Evolutionary conservation across 2,797 vertebrate species (phyloP), one percentile per base, ranked within the genome.

Genomic region (Acipenser transmontanus): DNA sequence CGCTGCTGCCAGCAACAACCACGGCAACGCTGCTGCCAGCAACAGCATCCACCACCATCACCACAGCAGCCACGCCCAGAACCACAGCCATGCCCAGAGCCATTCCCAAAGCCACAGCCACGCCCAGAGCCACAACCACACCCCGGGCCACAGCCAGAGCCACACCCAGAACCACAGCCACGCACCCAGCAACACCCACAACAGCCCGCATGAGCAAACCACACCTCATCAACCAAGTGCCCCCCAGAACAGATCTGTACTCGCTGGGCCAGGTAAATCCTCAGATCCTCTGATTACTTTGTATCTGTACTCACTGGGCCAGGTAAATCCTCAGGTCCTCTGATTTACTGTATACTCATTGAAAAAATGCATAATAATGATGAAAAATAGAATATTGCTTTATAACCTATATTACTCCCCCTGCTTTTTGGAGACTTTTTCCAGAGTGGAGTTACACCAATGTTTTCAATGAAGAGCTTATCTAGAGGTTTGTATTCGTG

Each of bases 221-320:
- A 89, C 91, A 50, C 87, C 89, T 57, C 95, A 95, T 84, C 94
- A 92, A 82, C 82, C 93, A 78, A 87, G 87, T 73, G 80, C 92
- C 75, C 84, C 92, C 82, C 94, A 93, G 70, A 91, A 80, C 82
- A 91, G 94, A 78, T 75, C 74, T 59, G 78, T 86, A 62, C 64
- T 80, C 11, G 81, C 85, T 66, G 20, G 78, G 80, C 92, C 93
- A 94, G 94, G 96, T 98, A 92, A 72, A 54, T 61, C 34, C 34
- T 34, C 34, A 34, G 3, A 34, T 34, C 2, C 34, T 34, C 34
- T 34, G 34, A 34, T 34, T 34, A 4, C 34, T 4, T 34, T 34
- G 34, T 34, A 4, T 34, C 34, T 34, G 34, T 4, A 34, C 34
- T 34, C 34, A 4, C 34, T 34, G 34, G 34, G 34, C 4, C 34